Evolutionary conservation across 2,113 vertebrate species (phyloP), one percentile per base, ranked within the genome.

Genomic region (Corvus hawaiiensis): DNA sequence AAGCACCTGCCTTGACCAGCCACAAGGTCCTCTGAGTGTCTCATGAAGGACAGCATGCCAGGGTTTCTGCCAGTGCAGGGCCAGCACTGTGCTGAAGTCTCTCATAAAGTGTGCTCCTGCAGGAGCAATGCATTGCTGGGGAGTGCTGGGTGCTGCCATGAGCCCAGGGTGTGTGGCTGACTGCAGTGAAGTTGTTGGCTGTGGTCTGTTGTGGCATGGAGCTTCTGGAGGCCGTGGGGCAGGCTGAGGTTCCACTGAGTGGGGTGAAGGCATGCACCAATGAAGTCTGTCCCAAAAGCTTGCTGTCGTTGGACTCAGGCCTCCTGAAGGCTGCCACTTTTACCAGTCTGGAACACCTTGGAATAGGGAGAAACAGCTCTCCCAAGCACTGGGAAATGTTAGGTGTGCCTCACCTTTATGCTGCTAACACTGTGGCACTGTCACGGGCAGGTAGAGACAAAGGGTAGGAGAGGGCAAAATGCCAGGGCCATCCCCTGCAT

Each of bases 361-460:
- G 11, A 41, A 22, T 2, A 0, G 16, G 44, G 62, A 81, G 23
- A 71, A 73, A 46, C 7, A 9, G 33, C 16, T 86, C 14, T 93
- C n/a, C 16, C 28, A 52, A 17, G 23, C 28, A 33, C 32, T 8
- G 66, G 58, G 71, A 62, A 58, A 35, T 62, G 26, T 49, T 58
- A 11, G 23, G 18, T 41, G 6, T 6, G 1, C 17, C 37, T 85
- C 1, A 0, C 8, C 5, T 9, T 83, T 35, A 7, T 63, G n/a
- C 62, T 72, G 64, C 35, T 46, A 61, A 35, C 14, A 41, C 51
- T 8, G 8, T 71, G 44, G 8, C 12, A 6, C 67, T 13, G 15
- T 62, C 12, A 8, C 0, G 0, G 49, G 37, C 41, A 52, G 78
- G 37, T 28, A 48, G 32, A 56, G 52, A 43, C 30, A 18, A 54